Conservation (phyloP, 2,888 invertebrate species). For the Caenorhabditis sp. region DNA sequence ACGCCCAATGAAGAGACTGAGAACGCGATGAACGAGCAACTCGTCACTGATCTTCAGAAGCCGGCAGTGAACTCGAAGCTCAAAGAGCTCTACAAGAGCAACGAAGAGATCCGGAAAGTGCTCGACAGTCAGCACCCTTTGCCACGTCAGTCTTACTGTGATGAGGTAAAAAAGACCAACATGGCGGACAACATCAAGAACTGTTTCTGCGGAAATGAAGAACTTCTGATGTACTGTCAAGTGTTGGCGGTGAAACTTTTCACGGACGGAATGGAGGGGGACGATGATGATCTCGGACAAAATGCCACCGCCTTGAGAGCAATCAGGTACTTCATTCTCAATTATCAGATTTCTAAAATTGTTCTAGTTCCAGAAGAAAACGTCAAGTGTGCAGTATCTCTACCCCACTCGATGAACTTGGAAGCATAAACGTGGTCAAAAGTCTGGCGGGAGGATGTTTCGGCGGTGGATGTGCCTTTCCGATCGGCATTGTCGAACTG, state of each 20-base stretch:
- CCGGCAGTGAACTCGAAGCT: constrained; percentile 15
- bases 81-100: constrained; percentile 25
- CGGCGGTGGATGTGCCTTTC: constrained; percentile 30
- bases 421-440: too few relatives aligned
- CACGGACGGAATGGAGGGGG: too few relatives aligned
- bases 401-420: too few relatives aligned
- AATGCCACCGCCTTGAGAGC: too few relatives aligned
- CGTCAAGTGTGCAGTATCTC: neutral
- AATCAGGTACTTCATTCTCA: too few relatives aligned
- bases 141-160: constrained; percentile 19
- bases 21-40: constrained; percentile 16
- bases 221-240: constrained; percentile 49
- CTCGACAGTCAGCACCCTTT: constrained; percentile 40
- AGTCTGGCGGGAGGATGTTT: constrained; percentile 12
- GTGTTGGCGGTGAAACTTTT: constrained; percentile 24
- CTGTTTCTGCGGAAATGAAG: constrained; percentile 32
- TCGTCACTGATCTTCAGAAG: neutral
- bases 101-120: constrained; percentile 23
- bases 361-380: too few relatives aligned
- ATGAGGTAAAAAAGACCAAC: constrained; percentile 9
- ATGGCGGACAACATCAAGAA: constrained; percentile 10
- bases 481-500: constrained; percentile 6
- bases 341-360: too few relatives aligned
- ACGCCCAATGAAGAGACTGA: constrained; percentile 18
- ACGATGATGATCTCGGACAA: too few relatives aligned